Evolutionary conservation across 2,113 vertebrate species (phyloP).

Genomic region (Colistium nudipinnis): DNA sequence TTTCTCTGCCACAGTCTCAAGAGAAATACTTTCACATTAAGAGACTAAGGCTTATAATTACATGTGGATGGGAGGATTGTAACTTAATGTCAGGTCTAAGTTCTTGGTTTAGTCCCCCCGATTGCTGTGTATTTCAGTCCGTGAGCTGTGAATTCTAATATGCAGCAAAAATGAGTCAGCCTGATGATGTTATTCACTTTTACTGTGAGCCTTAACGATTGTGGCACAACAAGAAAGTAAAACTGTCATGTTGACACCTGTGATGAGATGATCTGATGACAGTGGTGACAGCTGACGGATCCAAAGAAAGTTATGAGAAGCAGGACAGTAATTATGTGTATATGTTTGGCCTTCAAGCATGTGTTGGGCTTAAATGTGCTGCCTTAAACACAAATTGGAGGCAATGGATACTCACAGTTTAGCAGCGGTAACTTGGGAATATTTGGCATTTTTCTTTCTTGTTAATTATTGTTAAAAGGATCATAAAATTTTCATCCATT

Average conservation of each 20-base stretch:
- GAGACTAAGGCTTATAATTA: slow-evolving; percentile 66
- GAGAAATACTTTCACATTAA: slow-evolving; percentile 55
- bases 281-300: too few species aligned
- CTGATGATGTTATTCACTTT: too few species aligned
- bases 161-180: slow-evolving; percentile 11
- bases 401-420: not conserved
- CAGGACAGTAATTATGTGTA: too few species aligned
- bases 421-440: not conserved
- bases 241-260: too few species aligned
- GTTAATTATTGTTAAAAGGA: too few species aligned
- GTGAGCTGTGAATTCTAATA: slow-evolving; percentile 34
- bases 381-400: not conserved
- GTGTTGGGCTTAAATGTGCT: too few species aligned
- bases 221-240: too few species aligned
- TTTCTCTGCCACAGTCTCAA: slow-evolving; percentile 21
- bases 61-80: slow-evolving; percentile 46
- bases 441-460: not conserved
- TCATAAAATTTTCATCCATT: too few species aligned
- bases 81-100: slow-evolving; percentile 61
- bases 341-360: too few species aligned
- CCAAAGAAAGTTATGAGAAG: too few species aligned
- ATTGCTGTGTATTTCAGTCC: slow-evolving; percentile 42
- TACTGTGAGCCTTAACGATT: too few species aligned
- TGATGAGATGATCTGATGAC: too few species aligned
- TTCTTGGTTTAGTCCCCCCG: slow-evolving; percentile 67